Evolutionary conservation across 2,113 vertebrate species (phyloP), one percentile per base, ranked within the genome.

Genomic region (Marmota monax): DNA sequence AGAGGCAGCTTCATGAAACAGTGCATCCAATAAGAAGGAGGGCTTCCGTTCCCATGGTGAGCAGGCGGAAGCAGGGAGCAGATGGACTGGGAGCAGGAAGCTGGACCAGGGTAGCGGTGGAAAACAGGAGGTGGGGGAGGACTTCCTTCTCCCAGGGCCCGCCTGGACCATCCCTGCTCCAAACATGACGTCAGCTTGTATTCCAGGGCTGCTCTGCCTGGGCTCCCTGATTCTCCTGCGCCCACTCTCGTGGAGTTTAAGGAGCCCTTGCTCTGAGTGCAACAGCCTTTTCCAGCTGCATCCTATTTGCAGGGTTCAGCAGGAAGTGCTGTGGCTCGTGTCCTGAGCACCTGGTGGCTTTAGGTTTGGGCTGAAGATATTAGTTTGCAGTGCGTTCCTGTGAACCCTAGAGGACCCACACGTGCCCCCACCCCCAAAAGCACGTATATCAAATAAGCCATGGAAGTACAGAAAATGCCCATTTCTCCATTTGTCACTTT

Each of bases 321-420:
- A 72, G 86, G 95, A 83, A 37, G 88, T 86, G 87, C 79, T 88
- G 53, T 73, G 69, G 6, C 37, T 16, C n/a, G 58, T 45, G n/a
- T 70, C 70, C 79, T 65, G 37, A 84, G 61, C n/a, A 65, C 51
- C 53, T 70, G 45, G 27, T 84, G 78, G 48, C 84, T 70, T 79
- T 82, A 67, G 42, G 48, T 37, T 73, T 87, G 25, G 39, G 32
- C 6, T 4, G 34, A 77, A 58, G 78, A 48, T 27, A 9, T 42
- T n/a, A 29, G 65, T 96, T 82, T 88, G 85, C 70, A 78, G 61
- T 11, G 11, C 74, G 29, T 70, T 92, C 82, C 88, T 84, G 76
- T 92, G 87, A 87, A 78, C 34, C 13, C 45, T 29, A 42, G 48
- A 22, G 45, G 23, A 39, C 74, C 56, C 27, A 32, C 80, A n/a